Evolutionary conservation across 2,888 invertebrate species (phyloP).

Genomic region (Drosophila emarginata): DNA sequence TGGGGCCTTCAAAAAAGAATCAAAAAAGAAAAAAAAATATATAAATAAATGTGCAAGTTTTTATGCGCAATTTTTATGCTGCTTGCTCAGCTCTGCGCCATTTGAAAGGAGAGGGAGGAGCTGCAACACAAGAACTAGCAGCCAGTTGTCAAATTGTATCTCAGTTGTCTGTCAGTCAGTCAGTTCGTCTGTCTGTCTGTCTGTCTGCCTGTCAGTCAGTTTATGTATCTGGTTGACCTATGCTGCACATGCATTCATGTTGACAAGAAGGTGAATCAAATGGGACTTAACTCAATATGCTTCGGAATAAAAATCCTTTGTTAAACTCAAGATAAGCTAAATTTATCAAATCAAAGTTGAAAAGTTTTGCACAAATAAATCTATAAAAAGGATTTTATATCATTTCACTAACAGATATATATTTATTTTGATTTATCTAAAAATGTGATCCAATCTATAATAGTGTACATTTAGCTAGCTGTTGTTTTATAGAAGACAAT

Average conservation of each 20-base stretch:
- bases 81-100: slow-evolving; percentile 26
- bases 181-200: slow-evolving; percentile 22
- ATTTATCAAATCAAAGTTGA: neutral
- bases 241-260: neutral
- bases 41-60: slow-evolving; percentile 47
- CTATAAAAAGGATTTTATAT: no score
- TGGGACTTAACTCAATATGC: neutral
- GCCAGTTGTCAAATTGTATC: slow-evolving; percentile 10
- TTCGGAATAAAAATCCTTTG: neutral
- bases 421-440: no score
- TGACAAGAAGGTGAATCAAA: neutral
- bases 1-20: neutral
- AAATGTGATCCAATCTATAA: no score
- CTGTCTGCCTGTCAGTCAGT: slow-evolving; percentile 22
- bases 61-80: slow-evolving; percentile 53
- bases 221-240: slow-evolving; percentile 8
- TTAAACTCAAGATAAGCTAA: neutral
- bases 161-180: slow-evolving; percentile 15
- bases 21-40: slow-evolving; percentile 17
- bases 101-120: slow-evolving; percentile 3
- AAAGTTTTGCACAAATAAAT: no score
- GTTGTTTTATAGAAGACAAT: no score
- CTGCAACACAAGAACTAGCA: slow-evolving; percentile 11
- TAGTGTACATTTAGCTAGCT: no score
- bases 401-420: no score